phyloP scores from a whole-genome alignment of 2,113 vertebrate species.

The Python bivittatus region DNA sequence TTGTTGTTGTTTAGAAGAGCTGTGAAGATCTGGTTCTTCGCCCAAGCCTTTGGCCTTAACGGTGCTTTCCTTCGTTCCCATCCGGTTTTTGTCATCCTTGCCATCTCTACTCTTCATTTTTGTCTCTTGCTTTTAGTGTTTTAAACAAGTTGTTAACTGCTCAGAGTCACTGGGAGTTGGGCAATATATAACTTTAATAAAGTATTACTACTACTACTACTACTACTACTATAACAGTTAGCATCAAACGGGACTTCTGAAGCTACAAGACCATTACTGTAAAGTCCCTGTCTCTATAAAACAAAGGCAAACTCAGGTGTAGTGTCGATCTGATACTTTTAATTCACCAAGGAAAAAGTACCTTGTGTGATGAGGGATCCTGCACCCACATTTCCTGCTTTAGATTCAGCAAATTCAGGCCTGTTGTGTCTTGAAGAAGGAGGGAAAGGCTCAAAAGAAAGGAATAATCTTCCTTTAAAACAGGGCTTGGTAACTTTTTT shows the following conservation, averaged over 20 bases:
- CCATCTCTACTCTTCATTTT: background rate
- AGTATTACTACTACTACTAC: background rate
- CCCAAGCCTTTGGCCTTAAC: background rate
- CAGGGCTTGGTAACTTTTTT: slow-evolving; percentile 16
- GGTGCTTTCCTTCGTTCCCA: background rate
- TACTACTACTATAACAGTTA: background rate
- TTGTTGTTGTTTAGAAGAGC: background rate
- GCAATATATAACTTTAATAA: background rate
- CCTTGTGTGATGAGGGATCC: background rate
- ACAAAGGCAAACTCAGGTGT: background rate
- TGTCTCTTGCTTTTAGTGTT: background rate
- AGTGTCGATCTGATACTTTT: background rate
- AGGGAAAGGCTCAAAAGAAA: slow-evolving; percentile 21
- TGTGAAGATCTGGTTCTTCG: background rate
- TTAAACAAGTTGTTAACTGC: background rate
- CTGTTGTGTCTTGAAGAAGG: slow-evolving; percentile 12
- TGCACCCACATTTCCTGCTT: background rate
- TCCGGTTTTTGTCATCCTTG: background rate
- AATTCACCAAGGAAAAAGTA: background rate
- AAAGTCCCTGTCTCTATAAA: background rate
- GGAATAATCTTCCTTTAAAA: background rate
- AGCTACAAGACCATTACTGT: background rate
- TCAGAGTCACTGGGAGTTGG: background rate
- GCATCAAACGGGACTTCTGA: background rate
- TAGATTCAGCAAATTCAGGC: background rate